These are phyloP conservation scores for Todus mexicanus DNA, from an alignment of 2,797 vertebrate genomes.

Conservation along the genomic window DNA sequence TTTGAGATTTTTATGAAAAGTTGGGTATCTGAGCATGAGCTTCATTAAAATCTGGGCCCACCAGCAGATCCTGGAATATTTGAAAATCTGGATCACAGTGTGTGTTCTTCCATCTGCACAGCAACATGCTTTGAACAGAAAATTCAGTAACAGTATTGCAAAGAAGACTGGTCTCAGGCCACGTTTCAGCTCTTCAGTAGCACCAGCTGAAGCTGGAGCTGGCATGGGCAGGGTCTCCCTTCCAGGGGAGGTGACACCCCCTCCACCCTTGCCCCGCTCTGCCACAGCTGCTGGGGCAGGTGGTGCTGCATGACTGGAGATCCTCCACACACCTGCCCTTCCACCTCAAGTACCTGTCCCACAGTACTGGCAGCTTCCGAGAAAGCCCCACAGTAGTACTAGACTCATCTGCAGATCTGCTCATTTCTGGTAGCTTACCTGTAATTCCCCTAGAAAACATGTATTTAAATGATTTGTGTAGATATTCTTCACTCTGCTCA, in stretches of 20 bases:
- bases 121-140: background rate
- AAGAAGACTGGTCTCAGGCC: background rate
- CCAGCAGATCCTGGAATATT: background rate
- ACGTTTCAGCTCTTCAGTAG: background rate
- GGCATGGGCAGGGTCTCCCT: background rate
- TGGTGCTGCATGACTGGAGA: background rate
- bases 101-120: background rate
- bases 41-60: background rate
- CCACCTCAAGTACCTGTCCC: no score
- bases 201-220: background rate
- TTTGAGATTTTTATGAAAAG: background rate
- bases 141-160: background rate
- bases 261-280: background rate
- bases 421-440: background rate
- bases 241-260: accelerated
- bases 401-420: background rate
- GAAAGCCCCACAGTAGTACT: background rate
- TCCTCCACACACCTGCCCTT: background rate
- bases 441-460: background rate
- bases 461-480: background rate
- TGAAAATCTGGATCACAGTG: background rate
- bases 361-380: accelerated
- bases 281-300: background rate
- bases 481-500: background rate
- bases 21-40: background rate